These are phyloP conservation scores for Rhabdomys pumilio DNA, from an alignment of 2,797 vertebrate species.

Conservation along the genomic window DNA sequence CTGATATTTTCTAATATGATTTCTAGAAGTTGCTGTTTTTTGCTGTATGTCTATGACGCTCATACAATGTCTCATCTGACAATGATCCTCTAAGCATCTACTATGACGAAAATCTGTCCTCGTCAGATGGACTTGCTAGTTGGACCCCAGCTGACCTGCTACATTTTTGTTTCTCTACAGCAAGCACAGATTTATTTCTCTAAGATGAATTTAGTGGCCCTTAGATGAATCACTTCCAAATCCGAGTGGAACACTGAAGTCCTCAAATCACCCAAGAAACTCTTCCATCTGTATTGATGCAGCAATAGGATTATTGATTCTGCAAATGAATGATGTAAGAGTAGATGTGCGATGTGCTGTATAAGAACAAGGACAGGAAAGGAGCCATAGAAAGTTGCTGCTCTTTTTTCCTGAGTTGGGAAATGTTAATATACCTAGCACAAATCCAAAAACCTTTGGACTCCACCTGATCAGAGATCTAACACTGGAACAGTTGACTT, in stretches of 20 bases:
- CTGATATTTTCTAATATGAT: conserved; percentile 3
- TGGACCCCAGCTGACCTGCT: not conserved
- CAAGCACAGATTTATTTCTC: not conserved
- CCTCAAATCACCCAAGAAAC: not conserved
- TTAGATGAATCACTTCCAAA: not conserved
- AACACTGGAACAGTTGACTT: not conserved
- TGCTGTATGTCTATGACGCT: not conserved
- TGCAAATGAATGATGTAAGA: not conserved
- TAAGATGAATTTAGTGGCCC: conserved; percentile 1
- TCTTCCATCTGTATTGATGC: not conserved
- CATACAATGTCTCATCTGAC: not conserved
- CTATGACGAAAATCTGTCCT: not conserved
- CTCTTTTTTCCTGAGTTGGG: not conserved
- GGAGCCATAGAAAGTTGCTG: fast-evolving
- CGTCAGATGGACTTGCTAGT: not conserved
- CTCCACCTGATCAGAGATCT: not conserved
- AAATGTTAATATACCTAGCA: not conserved
- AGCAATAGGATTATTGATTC: not conserved
- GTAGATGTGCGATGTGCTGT: not conserved
- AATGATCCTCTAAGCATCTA: not conserved
- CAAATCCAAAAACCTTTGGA: not conserved
- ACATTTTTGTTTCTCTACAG: conserved; percentile 1
- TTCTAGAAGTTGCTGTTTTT: conserved; percentile 10
- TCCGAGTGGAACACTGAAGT: not conserved
- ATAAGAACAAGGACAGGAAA: not conserved